Base-by-base conservation (phyloP, 2,113 vertebrate genomes). In the Cavia porcellus region DNA sequence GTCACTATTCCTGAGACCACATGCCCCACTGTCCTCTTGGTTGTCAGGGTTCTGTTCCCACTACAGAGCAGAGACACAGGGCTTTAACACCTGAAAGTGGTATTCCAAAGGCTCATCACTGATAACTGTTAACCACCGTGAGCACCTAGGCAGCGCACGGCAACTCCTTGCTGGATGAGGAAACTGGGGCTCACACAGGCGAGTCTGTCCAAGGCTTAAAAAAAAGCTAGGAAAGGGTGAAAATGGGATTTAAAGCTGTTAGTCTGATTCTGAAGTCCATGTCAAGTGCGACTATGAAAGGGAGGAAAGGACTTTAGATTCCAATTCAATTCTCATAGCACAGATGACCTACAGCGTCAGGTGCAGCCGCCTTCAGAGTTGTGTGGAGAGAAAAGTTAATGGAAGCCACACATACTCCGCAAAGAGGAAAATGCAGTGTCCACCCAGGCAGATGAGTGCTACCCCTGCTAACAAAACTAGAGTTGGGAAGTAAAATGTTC, bases 401-500 rank as follows among this genome's bases (percentile, higher is more conserved):
- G 59, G 75, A 94, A 96, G 80, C 55, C 88, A 94, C 38, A 66
- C 4, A 1, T 7, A 30, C 59, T 82, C 32, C 30, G 45, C 70
- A 38, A 42, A 17, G 45, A 87, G 13, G 52, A 35, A 42, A 11
- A 24, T 15, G n/a, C 42, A 90, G 52, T 17, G 20, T 62, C 19
- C 42, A 47, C 30, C 35, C 80, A 77, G 28, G 87, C 7, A 95
- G 62, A 84, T 35, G 35, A 86, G 95, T 32, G 50, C 30, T 28
- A 57, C 25, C 85, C 47, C 68, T 80, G 61, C 79, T 86, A 79
- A 90, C 57, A 88, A 97, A 94, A 88, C 79, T 38, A 79, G 38
- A 90, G 42, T 45, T 1, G 30, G 32, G 47, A 93, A 85, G 61
- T 52, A 70, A 89, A 96, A 95, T 8, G 38, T 15, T 80, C 83